Percentiles rank a stretch among this genome's conserved stretches.
Evolutionary conservation across 2,888 invertebrate genomes (phyloP).

Genomic region (Coleophora deauratella): DNA sequence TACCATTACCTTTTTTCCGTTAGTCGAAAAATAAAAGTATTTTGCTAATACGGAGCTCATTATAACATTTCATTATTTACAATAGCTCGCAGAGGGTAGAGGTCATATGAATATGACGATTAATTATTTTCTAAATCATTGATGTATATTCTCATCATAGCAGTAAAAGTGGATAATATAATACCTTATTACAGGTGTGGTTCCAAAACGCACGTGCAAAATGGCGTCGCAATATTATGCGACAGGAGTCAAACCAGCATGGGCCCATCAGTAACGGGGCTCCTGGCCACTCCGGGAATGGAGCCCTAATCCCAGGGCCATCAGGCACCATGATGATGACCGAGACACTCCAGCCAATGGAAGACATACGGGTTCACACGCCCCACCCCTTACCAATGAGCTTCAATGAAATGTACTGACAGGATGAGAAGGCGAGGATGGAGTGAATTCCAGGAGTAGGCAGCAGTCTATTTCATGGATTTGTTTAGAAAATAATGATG

Average conservation of each 20-base stretch:
- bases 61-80: too few relatives aligned
- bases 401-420: conserved; percentile 59
- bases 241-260: conserved; percentile 77
- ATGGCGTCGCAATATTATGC: conserved; percentile 95
- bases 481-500: too few relatives aligned
- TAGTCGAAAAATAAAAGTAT: too few relatives aligned
- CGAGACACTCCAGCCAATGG: conserved; percentile 47
- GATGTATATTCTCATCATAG: too few relatives aligned
- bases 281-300: conserved; percentile 33
- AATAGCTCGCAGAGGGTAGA: too few relatives aligned
- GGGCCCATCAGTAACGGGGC: conserved; percentile 32
- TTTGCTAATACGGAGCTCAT: too few relatives aligned
- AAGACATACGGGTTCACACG: conserved; percentile 54
- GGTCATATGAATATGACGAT: too few relatives aligned
- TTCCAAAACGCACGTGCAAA: conserved; percentile 99
- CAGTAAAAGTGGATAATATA: background rate
- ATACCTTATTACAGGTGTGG: conserved; percentile 86
- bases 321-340: conserved; percentile 38
- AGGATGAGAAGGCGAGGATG: conserved; percentile 11
- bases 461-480: too few relatives aligned
- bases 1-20: too few relatives aligned
- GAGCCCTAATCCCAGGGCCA: conserved; percentile 25
- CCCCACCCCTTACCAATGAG: conserved; percentile 49
- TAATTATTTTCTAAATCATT: too few relatives aligned
- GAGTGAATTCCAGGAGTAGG: background rate